Percentiles rank a stretch among this genome's conserved stretches.
phyloP scores from a whole-genome alignment of 1,140 invertebrate genomes.

The Drosophila cardini region DNA sequence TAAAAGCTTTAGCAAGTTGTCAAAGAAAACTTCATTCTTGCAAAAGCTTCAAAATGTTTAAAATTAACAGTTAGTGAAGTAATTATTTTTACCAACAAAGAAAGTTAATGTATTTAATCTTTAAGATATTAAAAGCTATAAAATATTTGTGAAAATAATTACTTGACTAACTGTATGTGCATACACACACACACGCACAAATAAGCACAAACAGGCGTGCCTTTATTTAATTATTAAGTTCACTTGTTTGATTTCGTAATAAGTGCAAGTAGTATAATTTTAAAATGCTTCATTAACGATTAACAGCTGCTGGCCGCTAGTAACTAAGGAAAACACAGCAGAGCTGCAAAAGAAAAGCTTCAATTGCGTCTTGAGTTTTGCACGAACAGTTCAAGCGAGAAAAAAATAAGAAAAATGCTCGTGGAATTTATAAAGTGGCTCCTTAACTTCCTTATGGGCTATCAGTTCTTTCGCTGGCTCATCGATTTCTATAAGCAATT shows the following conservation, averaged over 20 bases:
- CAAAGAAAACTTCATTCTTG: slow-evolving; percentile 8
- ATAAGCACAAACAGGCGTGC: background rate
- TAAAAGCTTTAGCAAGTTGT: slow-evolving; percentile 27
- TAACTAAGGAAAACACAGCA: background rate
- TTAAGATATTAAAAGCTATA: no score
- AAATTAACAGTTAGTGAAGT: no score
- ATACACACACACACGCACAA: slow-evolving; percentile 3
- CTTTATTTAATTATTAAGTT: slow-evolving; percentile 24
- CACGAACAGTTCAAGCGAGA: slow-evolving; percentile 2
- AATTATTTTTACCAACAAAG: no score
- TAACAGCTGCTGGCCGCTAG: slow-evolving; percentile 29
- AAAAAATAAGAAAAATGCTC: slow-evolving; percentile 40
- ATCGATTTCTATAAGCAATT: slow-evolving; percentile 51
- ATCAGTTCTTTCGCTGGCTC: slow-evolving; percentile 75
- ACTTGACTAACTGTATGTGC: background rate
- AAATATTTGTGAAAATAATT: no score
- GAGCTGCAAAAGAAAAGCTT: slow-evolving; percentile 39
- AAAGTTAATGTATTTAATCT: no score
- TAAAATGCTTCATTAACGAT: slow-evolving; percentile 31
- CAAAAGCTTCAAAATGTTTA: slow-evolving; percentile 25
- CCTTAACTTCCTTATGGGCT: slow-evolving; percentile 60
- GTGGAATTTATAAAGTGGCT: slow-evolving; percentile 62
- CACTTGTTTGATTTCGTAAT: slow-evolving; percentile 26
- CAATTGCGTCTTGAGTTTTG: slow-evolving; percentile 34
- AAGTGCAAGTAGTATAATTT: slow-evolving; percentile 11